Evolutionary conservation across 2,888 invertebrate species (phyloP).

Genomic region (Drosophila hamatofila): DNA sequence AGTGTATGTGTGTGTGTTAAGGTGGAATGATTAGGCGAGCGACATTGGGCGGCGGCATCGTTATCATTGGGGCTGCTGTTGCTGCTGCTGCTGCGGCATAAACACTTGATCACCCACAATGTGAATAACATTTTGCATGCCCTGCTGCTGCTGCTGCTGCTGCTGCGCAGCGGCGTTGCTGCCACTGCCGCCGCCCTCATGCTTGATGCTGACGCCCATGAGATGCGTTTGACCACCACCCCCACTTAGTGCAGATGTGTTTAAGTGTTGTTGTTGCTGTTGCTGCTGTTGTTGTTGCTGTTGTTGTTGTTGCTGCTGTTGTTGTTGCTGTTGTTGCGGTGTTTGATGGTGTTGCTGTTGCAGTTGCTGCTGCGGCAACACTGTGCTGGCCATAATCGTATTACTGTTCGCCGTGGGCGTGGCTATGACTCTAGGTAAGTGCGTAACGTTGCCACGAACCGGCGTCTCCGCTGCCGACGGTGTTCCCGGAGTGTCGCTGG

Average conservation of each 20-base stretch:
- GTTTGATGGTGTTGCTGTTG: constrained; percentile 55
- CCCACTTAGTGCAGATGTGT: constrained; percentile 53
- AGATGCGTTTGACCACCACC: constrained; percentile 71
- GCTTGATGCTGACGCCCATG: constrained; percentile 64
- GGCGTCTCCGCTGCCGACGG: constrained; percentile 43
- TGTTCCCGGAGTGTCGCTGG: constrained; percentile 42
- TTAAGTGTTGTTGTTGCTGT: constrained; percentile 67
- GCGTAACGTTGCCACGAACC: constrained; percentile 40
- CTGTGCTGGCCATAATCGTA: constrained; percentile 64
- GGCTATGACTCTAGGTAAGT: constrained; percentile 57
- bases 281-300: constrained; percentile 53
- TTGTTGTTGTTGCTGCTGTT: constrained; percentile 51
- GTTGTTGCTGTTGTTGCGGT: constrained; percentile 51
- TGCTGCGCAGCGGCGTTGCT: constrained; percentile 50
- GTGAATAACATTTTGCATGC: constrained; percentile 82
- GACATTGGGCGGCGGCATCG: constrained; percentile 38
- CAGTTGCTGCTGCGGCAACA: constrained; percentile 68
- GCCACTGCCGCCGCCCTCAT: constrained; percentile 50
- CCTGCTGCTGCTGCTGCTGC: constrained; percentile 58
- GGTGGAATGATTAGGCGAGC: constrained; percentile 69
- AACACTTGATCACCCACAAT: constrained; percentile 82
- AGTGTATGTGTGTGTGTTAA: constrained; percentile 40
- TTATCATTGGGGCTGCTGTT: constrained; percentile 50
- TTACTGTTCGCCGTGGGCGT: constrained; percentile 47
- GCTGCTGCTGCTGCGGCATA: constrained; percentile 67